These are phyloP conservation scores for Pissodes strobi DNA, from an alignment of 1,140 invertebrate species.

Conservation along the genomic window DNA sequence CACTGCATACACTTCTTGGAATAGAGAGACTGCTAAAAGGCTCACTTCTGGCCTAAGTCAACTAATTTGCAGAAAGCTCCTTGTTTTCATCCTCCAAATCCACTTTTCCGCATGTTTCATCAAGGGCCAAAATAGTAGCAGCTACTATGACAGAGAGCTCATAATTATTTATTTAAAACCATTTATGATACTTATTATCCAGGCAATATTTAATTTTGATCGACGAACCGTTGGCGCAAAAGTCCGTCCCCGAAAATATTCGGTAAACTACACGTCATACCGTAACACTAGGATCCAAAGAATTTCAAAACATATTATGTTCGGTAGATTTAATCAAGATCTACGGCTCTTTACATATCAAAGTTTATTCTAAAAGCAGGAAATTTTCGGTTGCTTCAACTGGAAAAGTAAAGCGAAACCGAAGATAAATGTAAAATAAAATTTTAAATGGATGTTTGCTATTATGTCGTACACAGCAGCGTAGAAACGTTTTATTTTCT, in stretches of 20 bases:
- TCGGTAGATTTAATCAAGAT: slow-evolving; percentile 37
- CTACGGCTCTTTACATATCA: slow-evolving; percentile 33
- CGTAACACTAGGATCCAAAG: slow-evolving; percentile 30
- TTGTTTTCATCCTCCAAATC: too few relatives aligned
- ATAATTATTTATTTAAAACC: too few relatives aligned
- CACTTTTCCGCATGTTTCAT: too few relatives aligned
- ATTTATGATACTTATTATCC: too few relatives aligned
- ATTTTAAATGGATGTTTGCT: slow-evolving; percentile 25
- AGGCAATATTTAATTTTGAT: too few relatives aligned
- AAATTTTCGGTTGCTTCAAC: slow-evolving; percentile 32
- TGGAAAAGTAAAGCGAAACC: slow-evolving; percentile 32
- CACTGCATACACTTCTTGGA: too few relatives aligned
- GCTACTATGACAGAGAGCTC: too few relatives aligned
- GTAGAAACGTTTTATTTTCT: neutral
- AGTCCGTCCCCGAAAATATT: slow-evolving; percentile 6
- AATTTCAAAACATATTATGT: slow-evolving; percentile 38
- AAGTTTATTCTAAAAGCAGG: slow-evolving; percentile 34
- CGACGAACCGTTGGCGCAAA: slow-evolving; percentile 10
- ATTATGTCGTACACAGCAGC: slow-evolving; percentile 3
- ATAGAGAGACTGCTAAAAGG: too few relatives aligned
- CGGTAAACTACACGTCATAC: slow-evolving; percentile 27
- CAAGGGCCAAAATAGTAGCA: too few relatives aligned
- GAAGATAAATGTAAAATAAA: slow-evolving; percentile 32
- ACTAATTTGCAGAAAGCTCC: too few relatives aligned
- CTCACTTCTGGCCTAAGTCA: too few relatives aligned